Evolutionary conservation across 2,797 vertebrate genomes (phyloP).

Genomic region (Chloroceryle amazona): DNA sequence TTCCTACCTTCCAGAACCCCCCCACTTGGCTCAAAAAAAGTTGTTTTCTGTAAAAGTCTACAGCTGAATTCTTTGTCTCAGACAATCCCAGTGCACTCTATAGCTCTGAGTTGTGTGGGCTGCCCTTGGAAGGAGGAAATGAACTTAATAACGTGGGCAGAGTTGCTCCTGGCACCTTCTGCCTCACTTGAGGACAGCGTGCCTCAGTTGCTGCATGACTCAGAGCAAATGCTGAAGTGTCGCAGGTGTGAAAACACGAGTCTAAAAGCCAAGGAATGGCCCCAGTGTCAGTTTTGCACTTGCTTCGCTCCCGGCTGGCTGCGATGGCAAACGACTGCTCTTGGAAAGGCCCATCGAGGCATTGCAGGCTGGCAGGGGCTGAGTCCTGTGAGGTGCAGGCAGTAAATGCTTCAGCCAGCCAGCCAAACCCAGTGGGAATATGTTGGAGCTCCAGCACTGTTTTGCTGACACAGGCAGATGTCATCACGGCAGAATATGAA

Average conservation of each 20-base stretch:
- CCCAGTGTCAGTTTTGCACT: neutral
- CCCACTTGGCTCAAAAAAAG: neutral
- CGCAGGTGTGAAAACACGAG: slow-evolving; percentile 26
- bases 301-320: neutral
- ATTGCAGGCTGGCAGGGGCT: slow-evolving; percentile 12
- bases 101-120: neutral
- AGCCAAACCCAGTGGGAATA: slow-evolving; percentile 40
- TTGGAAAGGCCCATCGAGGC: neutral
- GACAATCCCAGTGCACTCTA: neutral
- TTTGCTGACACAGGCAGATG: slow-evolving; percentile 62
- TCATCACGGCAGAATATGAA: slow-evolving; percentile 43
- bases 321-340: neutral
- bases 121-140: neutral
- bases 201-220: neutral
- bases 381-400: neutral
- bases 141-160: neutral
- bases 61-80: neutral
- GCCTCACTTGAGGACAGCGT: neutral
- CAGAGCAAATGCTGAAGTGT: neutral
- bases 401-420: slow-evolving; percentile 5
- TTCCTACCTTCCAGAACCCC: neutral
- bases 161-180: neutral
- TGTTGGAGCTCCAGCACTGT: neutral
- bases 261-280: neutral
- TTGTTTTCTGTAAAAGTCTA: neutral